Base-by-base conservation (phyloP, 2,797 vertebrate species). In the Neomorphus geoffroyi region DNA sequence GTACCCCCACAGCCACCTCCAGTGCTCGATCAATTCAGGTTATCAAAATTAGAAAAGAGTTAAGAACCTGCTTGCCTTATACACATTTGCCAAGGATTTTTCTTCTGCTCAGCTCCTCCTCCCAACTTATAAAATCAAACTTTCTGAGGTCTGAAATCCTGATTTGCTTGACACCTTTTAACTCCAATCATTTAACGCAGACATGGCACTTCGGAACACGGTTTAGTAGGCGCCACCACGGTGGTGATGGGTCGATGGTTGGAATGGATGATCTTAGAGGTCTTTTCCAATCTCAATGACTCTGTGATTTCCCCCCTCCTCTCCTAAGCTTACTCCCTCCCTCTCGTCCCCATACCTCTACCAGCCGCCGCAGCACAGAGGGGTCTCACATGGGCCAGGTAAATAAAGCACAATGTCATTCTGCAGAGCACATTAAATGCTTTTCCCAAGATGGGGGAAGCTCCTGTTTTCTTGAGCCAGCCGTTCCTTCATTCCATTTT, bases 401-500 rank as follows among this genome's bases (percentile, higher is more conserved):
- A 28, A 53, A 43, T 1, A 28, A 24, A 30, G 54, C 33, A 10
- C 16, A 1, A 0, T 0, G 9, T 6, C 30, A 4, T 4, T 56
- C 30, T 7, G 19, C 57, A 22, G 43, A 32, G 5, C 18, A n/a
- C 60, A 69, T 58, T 9, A 48, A 82, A 66, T 9, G 35, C 18
- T 69, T 32, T 27, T 41, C 26, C 37, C 35, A 24, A 41, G 71
- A 6, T 6, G 74, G 33, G 37, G 22, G 19, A 58, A 73, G 82
- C 6, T 11, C 53, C 26, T 65, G 13, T 19, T 86, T 50, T 8
- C 81, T 32, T 4, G 43, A 85, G 80, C 67, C 78, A 84, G 61
- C 65, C 18, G n/a, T 0, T 64, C 57, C 23, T 56, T 5, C 64
- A 32, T 3, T 66, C 71, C 60, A 1, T 45, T 57, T 26, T 8